A percentile compares a stretch with the other conserved stretches of the same genome.
Conservation (phyloP, 2,113 vertebrate genomes). For the Ciconia stormi region DNA sequence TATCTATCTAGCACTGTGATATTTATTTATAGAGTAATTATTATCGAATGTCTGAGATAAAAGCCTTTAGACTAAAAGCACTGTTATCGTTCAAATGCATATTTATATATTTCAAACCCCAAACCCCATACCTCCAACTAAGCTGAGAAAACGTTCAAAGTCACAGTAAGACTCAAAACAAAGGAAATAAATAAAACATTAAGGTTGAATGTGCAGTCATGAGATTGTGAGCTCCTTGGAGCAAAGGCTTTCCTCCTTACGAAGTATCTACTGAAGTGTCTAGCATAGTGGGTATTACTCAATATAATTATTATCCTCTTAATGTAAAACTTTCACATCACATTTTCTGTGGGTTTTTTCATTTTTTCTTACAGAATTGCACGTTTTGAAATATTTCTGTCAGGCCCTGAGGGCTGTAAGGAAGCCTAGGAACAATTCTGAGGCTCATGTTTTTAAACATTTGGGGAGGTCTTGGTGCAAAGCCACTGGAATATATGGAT, state of each 20-base stretch:
- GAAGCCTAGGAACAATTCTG: background rate
- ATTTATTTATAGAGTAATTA: conserved; percentile 70
- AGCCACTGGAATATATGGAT: background rate
- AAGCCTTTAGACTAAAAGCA: conserved; percentile 57
- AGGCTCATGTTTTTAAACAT: background rate
- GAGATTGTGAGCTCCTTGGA: conserved; percentile 14
- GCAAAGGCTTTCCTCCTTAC: background rate
- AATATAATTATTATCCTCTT: background rate
- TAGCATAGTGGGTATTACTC: background rate
- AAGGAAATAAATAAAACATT: conserved; percentile 53
- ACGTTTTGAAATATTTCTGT: background rate
- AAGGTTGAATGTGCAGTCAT: background rate
- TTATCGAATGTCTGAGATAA: conserved; percentile 59
- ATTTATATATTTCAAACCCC: background rate
- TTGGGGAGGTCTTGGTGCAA: background rate
- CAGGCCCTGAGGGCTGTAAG: background rate
- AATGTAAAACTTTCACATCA: background rate
- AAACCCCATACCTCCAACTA: background rate
- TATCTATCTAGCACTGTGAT: conserved; percentile 52
- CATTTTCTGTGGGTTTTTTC: background rate
- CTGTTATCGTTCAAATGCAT: conserved; percentile 32
- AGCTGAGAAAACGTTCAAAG: background rate
- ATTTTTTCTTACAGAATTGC: background rate
- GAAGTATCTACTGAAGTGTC: background rate
- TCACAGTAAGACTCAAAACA: conserved; percentile 14